These are phyloP conservation scores for Aphelinus certus DNA, from an alignment of 1,140 invertebrate genomes.

Conservation along the genomic window DNA sequence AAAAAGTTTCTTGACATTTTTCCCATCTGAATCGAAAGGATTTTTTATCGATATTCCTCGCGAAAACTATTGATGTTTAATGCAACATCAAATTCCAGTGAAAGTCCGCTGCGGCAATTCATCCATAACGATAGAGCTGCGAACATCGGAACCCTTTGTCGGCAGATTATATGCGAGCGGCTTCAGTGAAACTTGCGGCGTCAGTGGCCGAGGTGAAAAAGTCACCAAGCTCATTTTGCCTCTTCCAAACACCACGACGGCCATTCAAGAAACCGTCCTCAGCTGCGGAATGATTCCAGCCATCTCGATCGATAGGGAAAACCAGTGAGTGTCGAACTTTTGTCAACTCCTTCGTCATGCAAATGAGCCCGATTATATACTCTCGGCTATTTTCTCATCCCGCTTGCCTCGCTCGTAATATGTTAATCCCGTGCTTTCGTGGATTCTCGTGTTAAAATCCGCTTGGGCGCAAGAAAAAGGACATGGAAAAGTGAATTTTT, in stretches of 20 bases:
- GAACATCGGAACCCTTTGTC: slow-evolving; percentile 64
- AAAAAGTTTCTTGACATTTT: too few species aligned
- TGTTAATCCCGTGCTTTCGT: too few species aligned
- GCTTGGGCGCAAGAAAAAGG: not conserved
- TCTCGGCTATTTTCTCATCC: too few species aligned
- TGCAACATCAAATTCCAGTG: slow-evolving; percentile 54
- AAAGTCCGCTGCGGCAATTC: slow-evolving; percentile 64
- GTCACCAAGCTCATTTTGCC: slow-evolving; percentile 60
- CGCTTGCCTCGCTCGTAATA: too few species aligned
- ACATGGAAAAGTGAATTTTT: not conserved
- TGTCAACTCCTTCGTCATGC: too few species aligned
- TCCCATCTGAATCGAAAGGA: too few species aligned
- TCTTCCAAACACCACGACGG: slow-evolving; percentile 47
- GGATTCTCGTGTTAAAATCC: not conserved
- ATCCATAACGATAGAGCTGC: slow-evolving; percentile 63
- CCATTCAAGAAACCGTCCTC: not conserved
- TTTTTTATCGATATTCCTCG: too few species aligned
- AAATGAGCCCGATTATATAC: too few species aligned
- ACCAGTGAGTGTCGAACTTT: slow-evolving; percentile 45
- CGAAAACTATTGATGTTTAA: too few species aligned
- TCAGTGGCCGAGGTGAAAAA: slow-evolving; percentile 60
- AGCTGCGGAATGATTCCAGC: slow-evolving; percentile 57
- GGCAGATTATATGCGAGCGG: slow-evolving; percentile 66
- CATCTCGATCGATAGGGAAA: slow-evolving; percentile 52
- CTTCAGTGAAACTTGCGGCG: slow-evolving; percentile 61